These are phyloP conservation scores for Psococerastis gibbosa DNA, from an alignment of 2,888 invertebrate genomes.

Conservation along the genomic window DNA sequence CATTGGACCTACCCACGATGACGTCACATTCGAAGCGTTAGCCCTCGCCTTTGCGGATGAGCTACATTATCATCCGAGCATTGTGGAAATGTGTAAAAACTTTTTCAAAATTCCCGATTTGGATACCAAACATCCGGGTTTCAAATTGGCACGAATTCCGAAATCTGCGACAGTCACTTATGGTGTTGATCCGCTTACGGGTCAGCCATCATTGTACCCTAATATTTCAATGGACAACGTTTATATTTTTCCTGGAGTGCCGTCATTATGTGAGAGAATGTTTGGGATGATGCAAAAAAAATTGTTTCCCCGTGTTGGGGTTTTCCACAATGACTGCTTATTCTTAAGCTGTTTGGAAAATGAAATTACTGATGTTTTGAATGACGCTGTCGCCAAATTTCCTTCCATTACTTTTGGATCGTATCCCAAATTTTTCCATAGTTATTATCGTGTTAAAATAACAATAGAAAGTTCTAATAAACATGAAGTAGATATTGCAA, in stretches of 20 bases:
- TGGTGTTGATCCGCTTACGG: conserved; percentile 21
- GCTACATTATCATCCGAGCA: conserved; percentile 26
- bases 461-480: conserved; percentile 30
- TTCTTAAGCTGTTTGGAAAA: conserved; percentile 30
- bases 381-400: conserved; percentile 26
- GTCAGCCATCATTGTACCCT: conserved; percentile 25
- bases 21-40: conserved; percentile 48
- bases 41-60: conserved; percentile 32
- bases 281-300: conserved; percentile 24
- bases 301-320: conserved; percentile 25
- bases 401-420: conserved; percentile 32
- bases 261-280: conserved; percentile 29
- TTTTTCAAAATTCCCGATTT: conserved; percentile 27
- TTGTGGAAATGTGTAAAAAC: conserved; percentile 28
- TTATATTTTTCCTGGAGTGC: conserved; percentile 51
- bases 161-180: conserved; percentile 27
- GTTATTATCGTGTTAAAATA: conserved; percentile 30
- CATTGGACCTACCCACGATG: conserved; percentile 61
- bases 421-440: conserved; percentile 29
- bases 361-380: conserved; percentile 26
- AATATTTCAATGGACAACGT: conserved; percentile 37
- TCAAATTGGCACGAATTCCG: conserved; percentile 31
- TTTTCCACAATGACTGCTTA: conserved; percentile 26
- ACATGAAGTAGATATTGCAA: conserved; percentile 24
- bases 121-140: conserved; percentile 26